Base-by-base conservation (phyloP, 2,113 vertebrate genomes). In the Erpornis zantholeuca region DNA sequence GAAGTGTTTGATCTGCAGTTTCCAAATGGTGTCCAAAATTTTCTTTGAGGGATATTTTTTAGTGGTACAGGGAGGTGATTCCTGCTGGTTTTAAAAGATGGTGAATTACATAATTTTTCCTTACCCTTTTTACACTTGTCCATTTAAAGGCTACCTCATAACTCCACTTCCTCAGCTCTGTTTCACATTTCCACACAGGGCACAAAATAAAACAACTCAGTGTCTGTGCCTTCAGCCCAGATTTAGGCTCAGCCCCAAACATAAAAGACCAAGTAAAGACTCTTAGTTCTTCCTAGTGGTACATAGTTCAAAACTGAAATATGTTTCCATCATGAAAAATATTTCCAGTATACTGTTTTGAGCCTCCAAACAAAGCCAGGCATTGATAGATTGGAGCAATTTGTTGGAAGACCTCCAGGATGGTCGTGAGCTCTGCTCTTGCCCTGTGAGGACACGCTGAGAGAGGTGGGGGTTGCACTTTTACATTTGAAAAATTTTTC, bases 351-450 rank as follows among this genome's bases (percentile, higher is more conserved):
- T 36, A 23, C 6, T 22, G 3, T 54, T 85, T 68, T 79, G 45
- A 71, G 5, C 16, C 33, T 66, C 27, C 15, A 71, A 75, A 63
- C 36, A 22, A 82, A 66, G 6, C 13, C 61, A 81, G 59, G 17
- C 1, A 12, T 47, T 69, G 33, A 47, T 19, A 24, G 2, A 5
- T 3, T 29, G 27, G 21, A 60, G 10, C 2, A 81, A 23, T 65
- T 73, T 25, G 15, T 3, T 20, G 60, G 25, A 56, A 40, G 11
- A 6, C 10, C 11, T 20, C 50, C 23, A 52, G 40, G 20, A 61
- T 38, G 6, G 4, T 25, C 0, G 0, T 13, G 8, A 54, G 23
- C 8, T 49, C 5, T 49, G 12, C 15, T 36, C 10, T 75, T 71
- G 33, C 5, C 27, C 29, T 28, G 3, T 60, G 54, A 80, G 12